phyloP scores from a whole-genome alignment of 2,113 vertebrate genomes.

The Corynorhinus townsendii region DNA sequence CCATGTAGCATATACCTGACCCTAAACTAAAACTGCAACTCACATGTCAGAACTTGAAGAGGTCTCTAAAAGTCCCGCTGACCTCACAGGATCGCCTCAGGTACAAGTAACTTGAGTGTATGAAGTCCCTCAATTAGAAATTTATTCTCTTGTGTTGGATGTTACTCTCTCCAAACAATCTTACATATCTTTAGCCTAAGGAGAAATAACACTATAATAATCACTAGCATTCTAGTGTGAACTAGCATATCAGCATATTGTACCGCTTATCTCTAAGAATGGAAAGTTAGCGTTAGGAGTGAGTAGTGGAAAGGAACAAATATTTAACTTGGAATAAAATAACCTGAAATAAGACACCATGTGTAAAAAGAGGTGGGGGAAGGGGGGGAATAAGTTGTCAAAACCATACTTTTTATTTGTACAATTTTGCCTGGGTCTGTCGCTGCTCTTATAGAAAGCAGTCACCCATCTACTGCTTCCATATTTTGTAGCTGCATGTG shows the following conservation, averaged over 20 bases:
- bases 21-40: neutral
- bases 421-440: neutral
- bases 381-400: neutral
- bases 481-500: slow-evolving; percentile 34
- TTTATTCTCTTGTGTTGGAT: neutral
- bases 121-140: neutral
- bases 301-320: neutral
- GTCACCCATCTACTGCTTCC: neutral
- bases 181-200: neutral
- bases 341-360: neutral
- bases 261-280: neutral
- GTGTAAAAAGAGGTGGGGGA: neutral
- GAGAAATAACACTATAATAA: slow-evolving; percentile 12
- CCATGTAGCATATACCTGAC: neutral
- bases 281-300: neutral
- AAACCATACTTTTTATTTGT: neutral
- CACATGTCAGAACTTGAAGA: neutral
- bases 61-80: neutral
- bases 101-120: neutral
- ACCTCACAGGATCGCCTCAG: neutral
- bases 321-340: neutral
- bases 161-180: neutral
- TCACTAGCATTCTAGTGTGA: neutral
- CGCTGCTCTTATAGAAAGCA: neutral
- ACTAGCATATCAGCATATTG: neutral